Evolutionary conservation across 2,113 vertebrate genomes (phyloP).

Genomic region (Zosterops borbonicus): DNA sequence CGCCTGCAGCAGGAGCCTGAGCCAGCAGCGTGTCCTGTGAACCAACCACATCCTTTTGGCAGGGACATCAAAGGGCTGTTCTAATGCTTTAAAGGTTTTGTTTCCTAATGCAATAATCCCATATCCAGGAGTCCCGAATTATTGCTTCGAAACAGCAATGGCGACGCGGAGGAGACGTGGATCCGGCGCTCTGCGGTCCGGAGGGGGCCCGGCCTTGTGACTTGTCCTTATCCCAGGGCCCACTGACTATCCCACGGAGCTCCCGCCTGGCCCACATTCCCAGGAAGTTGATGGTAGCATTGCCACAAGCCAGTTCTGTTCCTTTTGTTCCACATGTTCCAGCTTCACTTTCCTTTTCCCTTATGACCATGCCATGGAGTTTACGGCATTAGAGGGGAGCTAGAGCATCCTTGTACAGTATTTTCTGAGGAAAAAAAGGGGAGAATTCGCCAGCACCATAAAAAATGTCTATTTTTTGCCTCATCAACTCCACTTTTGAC

Average conservation of each 20-base stretch:
- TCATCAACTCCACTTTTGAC: not conserved
- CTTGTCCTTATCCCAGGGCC: not conserved
- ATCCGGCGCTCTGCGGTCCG: not conserved
- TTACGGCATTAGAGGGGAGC: conserved; percentile 35
- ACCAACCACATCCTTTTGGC: conserved; percentile 84
- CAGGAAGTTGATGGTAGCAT: conserved; percentile 41
- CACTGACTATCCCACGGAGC: not conserved
- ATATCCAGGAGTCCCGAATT: conserved; percentile 75
- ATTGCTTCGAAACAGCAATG: not conserved
- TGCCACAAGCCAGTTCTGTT: conserved; percentile 22
- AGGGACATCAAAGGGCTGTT: conserved; percentile 99
- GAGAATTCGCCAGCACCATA: conserved; percentile 26
- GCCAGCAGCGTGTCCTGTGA: conserved; percentile 77
- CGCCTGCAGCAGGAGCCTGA: conserved; percentile 59
- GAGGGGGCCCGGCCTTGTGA: not conserved
- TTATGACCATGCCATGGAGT: conserved; percentile 54
- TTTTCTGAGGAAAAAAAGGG: not conserved
- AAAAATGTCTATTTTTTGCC: conserved; percentile 39
- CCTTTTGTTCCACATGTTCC: not conserved
- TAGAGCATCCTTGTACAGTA: conserved; percentile 28
- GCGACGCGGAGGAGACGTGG: not conserved
- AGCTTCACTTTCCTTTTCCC: conserved; percentile 33
- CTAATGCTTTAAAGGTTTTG: conserved; percentile 85
- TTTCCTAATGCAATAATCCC: conserved; percentile 92
- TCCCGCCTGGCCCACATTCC: not conserved